A percentile compares a stretch with the other conserved stretches of the same genome.
phyloP scores from a whole-genome alignment of 2,888 invertebrate species.

The Fragum whitleyi region DNA sequence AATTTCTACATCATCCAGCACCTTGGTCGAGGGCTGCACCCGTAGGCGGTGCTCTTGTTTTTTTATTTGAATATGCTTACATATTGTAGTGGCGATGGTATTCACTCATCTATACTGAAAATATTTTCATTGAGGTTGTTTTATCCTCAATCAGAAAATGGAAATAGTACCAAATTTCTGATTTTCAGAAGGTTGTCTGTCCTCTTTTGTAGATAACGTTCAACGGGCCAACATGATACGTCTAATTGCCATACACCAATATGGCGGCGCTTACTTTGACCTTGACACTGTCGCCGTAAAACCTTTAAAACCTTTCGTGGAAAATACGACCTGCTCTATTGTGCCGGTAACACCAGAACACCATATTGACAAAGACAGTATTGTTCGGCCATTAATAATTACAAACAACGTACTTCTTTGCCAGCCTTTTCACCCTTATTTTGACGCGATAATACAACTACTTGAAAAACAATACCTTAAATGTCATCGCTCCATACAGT shows the following conservation, averaged over 20 bases:
- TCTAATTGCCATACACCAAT: not conserved
- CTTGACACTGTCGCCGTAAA: not conserved
- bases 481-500: not conserved
- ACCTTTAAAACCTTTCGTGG: slow-evolving; percentile 3
- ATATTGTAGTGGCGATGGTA: too few species aligned
- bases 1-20: too few species aligned
- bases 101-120: too few species aligned
- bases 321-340: not conserved
- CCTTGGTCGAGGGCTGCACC: too few species aligned
- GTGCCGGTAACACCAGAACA: not conserved
- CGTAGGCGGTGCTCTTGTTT: too few species aligned
- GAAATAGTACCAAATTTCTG: too few species aligned
- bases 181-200: too few species aligned
- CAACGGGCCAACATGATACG: not conserved
- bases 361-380: not conserved
- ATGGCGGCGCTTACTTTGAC: not conserved
- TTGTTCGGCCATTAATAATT: not conserved
- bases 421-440: not conserved
- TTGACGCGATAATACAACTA: not conserved
- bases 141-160: too few species aligned
- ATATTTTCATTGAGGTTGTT: too few species aligned
- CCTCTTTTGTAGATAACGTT: not conserved
- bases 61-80: too few species aligned
- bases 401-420: not conserved
- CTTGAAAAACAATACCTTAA: not conserved